phyloP scores from a whole-genome alignment of 2,888 invertebrate species.

The Parnassius glacialis region DNA sequence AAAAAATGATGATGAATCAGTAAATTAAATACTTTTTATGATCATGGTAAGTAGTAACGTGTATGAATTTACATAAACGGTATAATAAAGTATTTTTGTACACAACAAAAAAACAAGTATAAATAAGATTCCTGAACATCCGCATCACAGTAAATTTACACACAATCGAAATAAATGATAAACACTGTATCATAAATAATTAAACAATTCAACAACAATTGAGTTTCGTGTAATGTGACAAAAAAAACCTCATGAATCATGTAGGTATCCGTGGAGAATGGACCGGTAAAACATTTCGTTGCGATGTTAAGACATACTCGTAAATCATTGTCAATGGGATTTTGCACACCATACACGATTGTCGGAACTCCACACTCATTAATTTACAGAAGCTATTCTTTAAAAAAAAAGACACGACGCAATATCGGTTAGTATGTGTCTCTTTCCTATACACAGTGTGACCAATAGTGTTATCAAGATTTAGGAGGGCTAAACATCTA shows the following conservation, averaged over 20 bases:
- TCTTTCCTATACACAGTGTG: too few relatives aligned
- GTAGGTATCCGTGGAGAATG: not conserved
- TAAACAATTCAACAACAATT: conserved; percentile 14
- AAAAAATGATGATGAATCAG: too few relatives aligned
- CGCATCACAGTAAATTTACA: conserved; percentile 9
- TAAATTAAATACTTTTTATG: too few relatives aligned
- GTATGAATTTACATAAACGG: too few relatives aligned
- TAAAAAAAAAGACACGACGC: not conserved
- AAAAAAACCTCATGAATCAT: conserved; percentile 21
- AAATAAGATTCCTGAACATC: conserved; percentile 8
- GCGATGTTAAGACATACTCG: conserved; percentile 7
- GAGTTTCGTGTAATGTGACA: conserved; percentile 15
- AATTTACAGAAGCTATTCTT: not conserved
- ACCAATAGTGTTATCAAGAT: too few relatives aligned
- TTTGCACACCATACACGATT: conserved; percentile 10
- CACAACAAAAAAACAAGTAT: too few relatives aligned
- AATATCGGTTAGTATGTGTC: too few relatives aligned
- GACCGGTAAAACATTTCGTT: not conserved
- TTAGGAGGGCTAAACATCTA: too few relatives aligned
- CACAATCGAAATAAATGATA: conserved; percentile 14
- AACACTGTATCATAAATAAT: conserved; percentile 10
- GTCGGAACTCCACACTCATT: conserved; percentile 7
- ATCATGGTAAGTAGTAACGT: too few relatives aligned
- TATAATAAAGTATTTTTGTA: too few relatives aligned
- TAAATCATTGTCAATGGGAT: conserved; percentile 13